Evolutionary conservation across 1,140 invertebrate genomes (phyloP).

Genomic region (Aporrectodea caliginosa): DNA sequence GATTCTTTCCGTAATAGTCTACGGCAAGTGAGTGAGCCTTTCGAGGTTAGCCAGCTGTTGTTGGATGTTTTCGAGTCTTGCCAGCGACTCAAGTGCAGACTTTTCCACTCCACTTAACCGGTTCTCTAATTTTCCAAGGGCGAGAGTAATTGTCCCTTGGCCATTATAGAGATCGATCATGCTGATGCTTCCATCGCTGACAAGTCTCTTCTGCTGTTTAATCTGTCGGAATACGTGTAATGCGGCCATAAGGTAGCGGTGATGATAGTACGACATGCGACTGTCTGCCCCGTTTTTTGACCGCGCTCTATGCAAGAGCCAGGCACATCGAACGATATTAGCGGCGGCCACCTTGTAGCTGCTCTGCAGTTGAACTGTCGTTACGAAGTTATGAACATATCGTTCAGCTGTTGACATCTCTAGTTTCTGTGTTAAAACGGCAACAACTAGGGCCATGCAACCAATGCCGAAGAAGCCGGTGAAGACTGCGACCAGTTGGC

Average conservation of each 20-base stretch:
- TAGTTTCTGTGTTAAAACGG: slow-evolving; percentile 51
- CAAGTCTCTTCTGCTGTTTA: background rate
- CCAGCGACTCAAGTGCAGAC: background rate
- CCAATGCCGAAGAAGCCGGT: slow-evolving; percentile 53
- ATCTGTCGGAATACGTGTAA: background rate
- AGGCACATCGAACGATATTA: background rate
- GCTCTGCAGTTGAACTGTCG: slow-evolving; percentile 50
- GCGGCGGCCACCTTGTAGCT: slow-evolving; percentile 23
- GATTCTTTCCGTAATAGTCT: too few relatives aligned
- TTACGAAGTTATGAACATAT: slow-evolving; percentile 54
- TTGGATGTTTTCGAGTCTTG: background rate
- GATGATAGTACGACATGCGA: background rate
- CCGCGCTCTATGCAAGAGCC: background rate
- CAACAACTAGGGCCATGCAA: slow-evolving; percentile 53
- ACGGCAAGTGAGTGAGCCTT: background rate
- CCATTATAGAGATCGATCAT: background rate
- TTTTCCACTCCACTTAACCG: background rate
- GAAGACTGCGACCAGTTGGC: slow-evolving; percentile 48
- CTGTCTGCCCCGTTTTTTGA: background rate
- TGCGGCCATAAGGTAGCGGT: background rate
- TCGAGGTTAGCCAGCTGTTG: background rate
- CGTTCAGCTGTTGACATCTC: slow-evolving; percentile 52
- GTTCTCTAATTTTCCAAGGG: background rate
- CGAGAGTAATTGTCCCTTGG: background rate
- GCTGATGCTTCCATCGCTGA: background rate